phyloP scores from a whole-genome alignment of 2,888 invertebrate genomes.

The Epistrophe grossulariae region DNA sequence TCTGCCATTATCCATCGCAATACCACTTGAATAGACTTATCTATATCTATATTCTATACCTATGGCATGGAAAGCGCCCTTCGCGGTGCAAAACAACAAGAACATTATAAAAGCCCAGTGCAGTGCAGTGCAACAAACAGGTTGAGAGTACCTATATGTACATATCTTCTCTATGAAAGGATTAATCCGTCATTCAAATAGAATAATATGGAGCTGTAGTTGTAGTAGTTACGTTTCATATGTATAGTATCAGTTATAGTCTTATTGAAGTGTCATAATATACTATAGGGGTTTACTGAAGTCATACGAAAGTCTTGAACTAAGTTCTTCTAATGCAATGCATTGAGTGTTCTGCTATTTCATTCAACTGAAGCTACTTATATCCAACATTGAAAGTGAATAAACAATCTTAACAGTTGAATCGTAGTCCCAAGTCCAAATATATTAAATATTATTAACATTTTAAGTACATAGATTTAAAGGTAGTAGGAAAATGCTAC shows the following conservation, averaged over 20 bases:
- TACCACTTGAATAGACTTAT: constrained; percentile 46
- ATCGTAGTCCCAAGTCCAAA: background rate
- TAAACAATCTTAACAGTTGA: constrained; percentile 3
- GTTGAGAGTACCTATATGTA: constrained; percentile 33
- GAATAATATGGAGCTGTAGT: background rate
- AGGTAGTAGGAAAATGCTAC: no score
- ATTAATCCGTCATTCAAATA: constrained; percentile 59
- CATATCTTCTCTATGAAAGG: constrained; percentile 35
- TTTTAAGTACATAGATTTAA: no score
- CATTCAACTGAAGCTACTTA: background rate
- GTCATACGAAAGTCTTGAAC: constrained; percentile 43
- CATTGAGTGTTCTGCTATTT: constrained; percentile 1
- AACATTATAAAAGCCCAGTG: constrained; percentile 40
- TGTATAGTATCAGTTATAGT: background rate
- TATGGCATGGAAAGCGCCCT: constrained; percentile 27
- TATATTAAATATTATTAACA: background rate
- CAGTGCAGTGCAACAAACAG: constrained; percentile 58
- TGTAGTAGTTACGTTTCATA: background rate
- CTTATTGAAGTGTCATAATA: constrained; percentile 14
- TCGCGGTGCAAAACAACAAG: constrained; percentile 36
- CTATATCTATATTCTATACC: background rate
- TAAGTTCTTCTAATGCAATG: constrained; percentile 43
- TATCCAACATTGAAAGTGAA: background rate
- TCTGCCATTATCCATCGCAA: constrained; percentile 21
- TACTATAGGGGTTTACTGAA: constrained; percentile 1